Base-by-base conservation (phyloP, 2,888 invertebrate species). In the Nebria brevicollis region DNA sequence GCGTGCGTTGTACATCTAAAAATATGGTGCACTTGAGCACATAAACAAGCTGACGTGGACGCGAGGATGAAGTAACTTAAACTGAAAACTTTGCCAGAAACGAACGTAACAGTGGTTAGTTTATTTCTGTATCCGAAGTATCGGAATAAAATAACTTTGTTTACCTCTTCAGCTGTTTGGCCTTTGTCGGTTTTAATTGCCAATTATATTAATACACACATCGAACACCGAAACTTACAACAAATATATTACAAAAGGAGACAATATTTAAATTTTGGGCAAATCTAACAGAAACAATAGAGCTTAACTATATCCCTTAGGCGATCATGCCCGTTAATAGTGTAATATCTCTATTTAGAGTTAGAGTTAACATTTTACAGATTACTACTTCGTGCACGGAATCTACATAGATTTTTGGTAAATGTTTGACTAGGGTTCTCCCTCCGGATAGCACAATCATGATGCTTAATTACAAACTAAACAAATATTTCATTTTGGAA, bases 351-450 rank as follows among this genome's bases (percentile, higher is more conserved):
- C 54, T 54, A 54, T 13, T 2, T 7, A 54, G 54, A 54, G 54
- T 54, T 54, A 8, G 34, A 34, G 54, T 54, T 54, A 54, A 54
- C 54, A 54, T 54, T 54, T 54, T 54, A 54, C 7, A 54, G 54
- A 54, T 54, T 54, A 54, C 7, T 13, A 13, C 54, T 54, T 11
- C 54, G 54, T 54, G 54, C 54, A 34, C 4, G 34, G 5, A 34
- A 1, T 34, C 34, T 34, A 34, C 13, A 54, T 54, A 54, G 54
- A 66, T 76, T 64, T 76, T 66, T 11, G 7, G 76, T 43, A 77
- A 77, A 76, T 76, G 66, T 76, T 77, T 77, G 70, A 15, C 66
- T 77, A 77, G 26, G 77, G 77, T 68, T 43, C 15, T 64, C 43
- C 70, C 25, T 26, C n/a, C 70, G 70, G 54, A 77, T 77, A 54